These are phyloP conservation scores for Sitta carolinensis DNA, from an alignment of 2,797 vertebrate species.

Conservation along the genomic window DNA sequence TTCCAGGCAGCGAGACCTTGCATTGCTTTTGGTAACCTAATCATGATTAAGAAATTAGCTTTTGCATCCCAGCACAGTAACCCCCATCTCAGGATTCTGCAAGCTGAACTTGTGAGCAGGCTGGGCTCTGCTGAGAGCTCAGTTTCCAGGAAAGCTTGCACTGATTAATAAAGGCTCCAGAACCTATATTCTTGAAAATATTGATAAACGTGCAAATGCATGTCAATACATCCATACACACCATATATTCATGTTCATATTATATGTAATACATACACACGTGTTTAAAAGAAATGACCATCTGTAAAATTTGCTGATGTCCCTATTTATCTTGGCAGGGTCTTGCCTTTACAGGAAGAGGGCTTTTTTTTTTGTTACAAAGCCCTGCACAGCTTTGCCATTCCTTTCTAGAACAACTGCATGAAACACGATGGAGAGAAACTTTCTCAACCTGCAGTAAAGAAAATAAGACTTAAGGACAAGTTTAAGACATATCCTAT, in stretches of 20 bases:
- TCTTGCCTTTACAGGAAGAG: constrained; percentile 45
- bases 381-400: constrained; percentile 19
- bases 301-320: constrained; percentile 22
- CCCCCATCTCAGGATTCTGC: not conserved
- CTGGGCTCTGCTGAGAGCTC: not conserved
- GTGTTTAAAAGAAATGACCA: not conserved
- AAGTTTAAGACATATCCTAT: constrained; percentile 84
- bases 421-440: constrained; percentile 22
- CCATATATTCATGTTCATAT: not conserved
- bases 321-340: constrained; percentile 58
- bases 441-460: constrained; percentile 67
- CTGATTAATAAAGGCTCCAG: not conserved
- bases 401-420: constrained; percentile 58
- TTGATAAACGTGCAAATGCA: not conserved
- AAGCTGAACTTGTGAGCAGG: not conserved
- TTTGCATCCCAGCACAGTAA: not conserved
- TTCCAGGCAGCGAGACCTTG: not conserved
- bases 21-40: constrained; percentile 25
- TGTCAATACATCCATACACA: not conserved
- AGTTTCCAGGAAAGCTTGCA: constrained; percentile 3
- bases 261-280: not conserved
- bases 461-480: constrained; percentile 60
- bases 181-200: not conserved
- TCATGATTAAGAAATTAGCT: constrained; percentile 57
- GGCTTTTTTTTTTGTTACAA: not conserved